Evolutionary conservation across 64 coral and sea anemone species (phyloP).

Genomic region (Acropora tenuis): DNA sequence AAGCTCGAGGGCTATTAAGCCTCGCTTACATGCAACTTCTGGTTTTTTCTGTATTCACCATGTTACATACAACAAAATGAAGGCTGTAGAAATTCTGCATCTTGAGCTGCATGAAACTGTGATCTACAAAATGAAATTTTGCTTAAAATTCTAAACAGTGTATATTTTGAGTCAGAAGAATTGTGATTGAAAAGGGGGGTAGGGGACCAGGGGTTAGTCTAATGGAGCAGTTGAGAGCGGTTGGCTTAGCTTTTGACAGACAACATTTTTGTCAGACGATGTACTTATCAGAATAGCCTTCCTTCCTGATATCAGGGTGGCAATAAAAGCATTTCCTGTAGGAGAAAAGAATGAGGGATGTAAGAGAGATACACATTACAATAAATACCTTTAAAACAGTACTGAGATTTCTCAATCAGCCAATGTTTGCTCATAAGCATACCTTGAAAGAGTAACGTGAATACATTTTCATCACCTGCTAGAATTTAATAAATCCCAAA

Average conservation of each 20-base stretch:
- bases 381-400: background rate
- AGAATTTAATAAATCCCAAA: background rate
- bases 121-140: background rate
- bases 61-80: background rate
- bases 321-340: slow-evolving; percentile 9
- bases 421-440: no score
- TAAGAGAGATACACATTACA: background rate
- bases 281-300: background rate
- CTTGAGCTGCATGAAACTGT: background rate
- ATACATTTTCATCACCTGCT: background rate
- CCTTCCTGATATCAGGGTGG: background rate
- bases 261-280: background rate
- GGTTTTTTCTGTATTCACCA: background rate
- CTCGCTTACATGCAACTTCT: no score
- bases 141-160: background rate
- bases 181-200: background rate
- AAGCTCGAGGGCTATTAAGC: no score
- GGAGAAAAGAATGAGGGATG: slow-evolving; percentile 2
- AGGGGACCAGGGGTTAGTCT: background rate
- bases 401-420: no score
- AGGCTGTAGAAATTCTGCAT: background rate
- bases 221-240: background rate
- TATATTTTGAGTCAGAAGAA: background rate
- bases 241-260: background rate
- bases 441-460: background rate